phyloP scores from a whole-genome alignment of 2,888 invertebrate species.

The Oxytorus armatus region DNA sequence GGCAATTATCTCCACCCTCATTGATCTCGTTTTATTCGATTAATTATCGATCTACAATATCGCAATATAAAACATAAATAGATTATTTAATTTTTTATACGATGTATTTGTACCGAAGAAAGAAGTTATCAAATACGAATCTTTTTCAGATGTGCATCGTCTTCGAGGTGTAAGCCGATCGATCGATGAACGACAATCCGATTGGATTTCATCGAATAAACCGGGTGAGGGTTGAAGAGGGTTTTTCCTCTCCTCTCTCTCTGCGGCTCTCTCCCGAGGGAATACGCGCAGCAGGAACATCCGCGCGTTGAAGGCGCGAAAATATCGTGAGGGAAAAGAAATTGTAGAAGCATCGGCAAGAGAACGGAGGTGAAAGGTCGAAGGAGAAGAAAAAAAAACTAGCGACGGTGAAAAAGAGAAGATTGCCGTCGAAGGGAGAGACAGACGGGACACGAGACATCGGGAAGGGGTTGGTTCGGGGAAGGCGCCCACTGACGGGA shows the following conservation, averaged over 20 bases:
- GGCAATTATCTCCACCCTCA: too few species aligned
- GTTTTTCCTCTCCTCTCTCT: neutral
- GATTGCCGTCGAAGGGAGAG: conserved; percentile 29
- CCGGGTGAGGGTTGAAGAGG: conserved; percentile 21
- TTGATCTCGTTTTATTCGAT: too few species aligned
- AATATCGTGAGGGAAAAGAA: conserved; percentile 59
- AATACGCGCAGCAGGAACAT: conserved; percentile 18
- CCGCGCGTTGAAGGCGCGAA: conserved; percentile 6
- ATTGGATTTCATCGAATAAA: conserved; percentile 56
- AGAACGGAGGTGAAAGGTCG: conserved; percentile 54
- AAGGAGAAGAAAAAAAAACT: conserved; percentile 27
- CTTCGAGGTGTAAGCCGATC: conserved; percentile 10
- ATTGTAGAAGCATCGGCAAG: conserved; percentile 5
- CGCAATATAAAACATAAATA: too few species aligned
- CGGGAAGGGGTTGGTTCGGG: conserved; percentile 11
- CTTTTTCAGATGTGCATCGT: conserved; percentile 57
- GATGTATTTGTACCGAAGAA: neutral
- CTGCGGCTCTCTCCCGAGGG: conserved; percentile 5
- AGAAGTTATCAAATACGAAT: conserved; percentile 5
- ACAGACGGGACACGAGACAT: conserved; percentile 46
- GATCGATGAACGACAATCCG: conserved; percentile 50
- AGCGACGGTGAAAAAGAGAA: conserved; percentile 46
- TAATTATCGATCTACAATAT: too few species aligned
- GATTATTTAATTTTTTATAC: neutral
- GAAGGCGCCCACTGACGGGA: conserved; percentile 38